Evolutionary conservation across 2,797 vertebrate genomes (phyloP), one percentile per base, ranked within the genome.

Genomic region (Sebastes minor): DNA sequence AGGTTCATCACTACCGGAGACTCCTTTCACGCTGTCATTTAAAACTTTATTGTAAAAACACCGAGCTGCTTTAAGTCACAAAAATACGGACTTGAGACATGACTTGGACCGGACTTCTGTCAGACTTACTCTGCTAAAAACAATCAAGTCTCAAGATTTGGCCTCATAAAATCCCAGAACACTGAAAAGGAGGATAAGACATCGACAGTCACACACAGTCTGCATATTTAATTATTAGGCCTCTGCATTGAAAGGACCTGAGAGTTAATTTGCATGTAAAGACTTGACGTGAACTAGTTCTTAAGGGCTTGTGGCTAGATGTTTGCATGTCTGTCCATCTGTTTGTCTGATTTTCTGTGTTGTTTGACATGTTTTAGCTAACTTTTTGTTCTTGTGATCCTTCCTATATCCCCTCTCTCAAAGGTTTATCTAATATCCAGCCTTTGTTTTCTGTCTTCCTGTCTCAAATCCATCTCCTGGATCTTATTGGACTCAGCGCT

Each of bases 21-120:
- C 42, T 0, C 42, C 42, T 46, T 46, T 46, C 42, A 46, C 14
- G 0, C 42, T 3, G 14, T 46, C 42, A 46, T 46, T 46, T 46
- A 46, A 46, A 0, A 18, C 14, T 0, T 16, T 46, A 46, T 16
- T 46, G 42, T 7, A 46, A 46, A 46, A 46, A 46, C 42, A 46
- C 42, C 2, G 42, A 42, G 6, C 14, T 0, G 38, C 38, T 16
- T 42, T 42, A 42, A 42, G 14, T 42, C 42, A 46, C 42, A 46
- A 46, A 46, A 46, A 16, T 46, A 46, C 6, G 42, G 6, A 46
- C 42, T 46, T 46, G 14, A 46, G 42, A 16, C 14, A 49, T 49
- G 46, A 49, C 46, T 0, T n/a, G 8, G 7, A 49, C 0, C 1
- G 46, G 8, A 49, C 46, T 4, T 49, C 16, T 49, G 18, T 49